Conservation (phyloP, 2,888 invertebrate species). For the Dioctria rufipes region DNA sequence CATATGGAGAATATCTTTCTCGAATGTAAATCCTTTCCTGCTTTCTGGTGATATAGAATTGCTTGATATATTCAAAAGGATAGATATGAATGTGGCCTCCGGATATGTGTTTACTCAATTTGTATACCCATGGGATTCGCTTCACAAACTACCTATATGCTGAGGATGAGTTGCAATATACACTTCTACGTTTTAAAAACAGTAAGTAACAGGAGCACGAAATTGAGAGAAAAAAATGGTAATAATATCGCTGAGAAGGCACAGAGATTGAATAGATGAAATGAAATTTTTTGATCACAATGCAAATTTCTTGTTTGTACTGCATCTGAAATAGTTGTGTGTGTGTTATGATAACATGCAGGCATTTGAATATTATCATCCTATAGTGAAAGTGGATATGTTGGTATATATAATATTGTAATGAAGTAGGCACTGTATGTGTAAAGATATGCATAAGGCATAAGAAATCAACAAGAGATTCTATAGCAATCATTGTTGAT, state of each 20-base stretch:
- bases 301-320: background rate
- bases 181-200: slow-evolving; percentile 5
- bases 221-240: background rate
- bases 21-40: slow-evolving; percentile 43
- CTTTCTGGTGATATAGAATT: slow-evolving; percentile 25
- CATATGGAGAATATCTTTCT: no score
- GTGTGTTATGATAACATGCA: no score
- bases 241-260: slow-evolving; percentile 1
- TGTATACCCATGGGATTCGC: slow-evolving; percentile 32
- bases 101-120: slow-evolving; percentile 51
- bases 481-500: no score
- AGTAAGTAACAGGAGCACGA: slow-evolving; percentile 10
- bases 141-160: background rate
- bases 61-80: slow-evolving; percentile 16
- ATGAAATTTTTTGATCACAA: slow-evolving; percentile 30
- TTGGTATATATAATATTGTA: no score
- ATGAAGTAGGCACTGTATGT: no score
- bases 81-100: background rate
- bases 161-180: background rate
- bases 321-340: no score
- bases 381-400: no score
- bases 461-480: no score
- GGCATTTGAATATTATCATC: no score
- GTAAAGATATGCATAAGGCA: no score
- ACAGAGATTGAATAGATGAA: slow-evolving; percentile 8